These are phyloP conservation scores for Eurystomus glaucurus DNA, from an alignment of 2,797 vertebrate genomes.

Conservation along the genomic window DNA sequence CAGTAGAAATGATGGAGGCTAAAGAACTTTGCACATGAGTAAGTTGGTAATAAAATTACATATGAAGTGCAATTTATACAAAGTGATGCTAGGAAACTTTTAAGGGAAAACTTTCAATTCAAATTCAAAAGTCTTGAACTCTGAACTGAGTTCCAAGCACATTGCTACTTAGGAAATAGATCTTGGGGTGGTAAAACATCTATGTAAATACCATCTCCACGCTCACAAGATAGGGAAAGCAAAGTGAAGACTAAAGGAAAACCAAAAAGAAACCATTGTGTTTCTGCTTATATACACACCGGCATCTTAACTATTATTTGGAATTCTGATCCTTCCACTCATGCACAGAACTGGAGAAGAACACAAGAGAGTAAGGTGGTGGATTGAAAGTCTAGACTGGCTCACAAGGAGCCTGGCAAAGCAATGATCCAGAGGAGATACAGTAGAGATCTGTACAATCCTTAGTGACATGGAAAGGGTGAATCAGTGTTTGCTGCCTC, in stretches of 20 bases:
- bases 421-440: not conserved
- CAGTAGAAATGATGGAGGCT: not conserved
- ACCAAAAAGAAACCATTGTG: fast-evolving
- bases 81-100: not conserved
- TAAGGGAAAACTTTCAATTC: not conserved
- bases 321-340: not conserved
- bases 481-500: constrained; percentile 48
- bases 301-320: not conserved
- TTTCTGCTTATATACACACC: not conserved
- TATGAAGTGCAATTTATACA: not conserved
- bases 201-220: not conserved
- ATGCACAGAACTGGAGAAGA: not conserved
- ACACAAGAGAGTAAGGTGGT: not conserved
- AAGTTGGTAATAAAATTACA: not conserved
- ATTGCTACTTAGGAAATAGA: not conserved
- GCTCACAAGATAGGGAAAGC: not conserved
- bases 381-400: not conserved
- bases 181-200: not conserved
- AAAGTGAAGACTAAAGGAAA: not conserved
- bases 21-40: not conserved
- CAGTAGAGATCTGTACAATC: not conserved
- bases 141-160: not conserved
- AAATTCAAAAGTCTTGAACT: not conserved
- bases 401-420: constrained; percentile 20
- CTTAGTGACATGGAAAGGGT: constrained; percentile 5